Conservation (phyloP, 2,113 vertebrate species). For the Chlorodrepanis virens region DNA sequence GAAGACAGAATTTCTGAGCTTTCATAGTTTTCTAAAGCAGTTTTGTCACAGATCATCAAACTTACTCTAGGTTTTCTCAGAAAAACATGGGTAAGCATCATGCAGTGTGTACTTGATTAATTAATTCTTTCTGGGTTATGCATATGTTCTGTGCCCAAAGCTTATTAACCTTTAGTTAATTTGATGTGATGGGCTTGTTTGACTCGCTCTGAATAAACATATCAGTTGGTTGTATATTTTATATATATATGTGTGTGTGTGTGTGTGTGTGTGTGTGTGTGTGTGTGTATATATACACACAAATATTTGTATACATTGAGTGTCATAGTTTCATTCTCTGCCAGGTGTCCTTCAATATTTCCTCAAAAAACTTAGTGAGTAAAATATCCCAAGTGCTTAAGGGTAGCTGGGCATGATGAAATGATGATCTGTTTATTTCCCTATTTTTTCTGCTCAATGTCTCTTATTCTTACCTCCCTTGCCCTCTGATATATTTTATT, state of each 20-base stretch:
- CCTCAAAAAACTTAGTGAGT: neutral
- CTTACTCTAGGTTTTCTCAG: neutral
- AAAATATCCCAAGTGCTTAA: neutral
- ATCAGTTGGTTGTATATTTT: neutral
- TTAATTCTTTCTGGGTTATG: neutral
- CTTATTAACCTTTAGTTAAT: neutral
- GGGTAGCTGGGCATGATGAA: neutral
- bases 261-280: no score
- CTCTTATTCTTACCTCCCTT: neutral
- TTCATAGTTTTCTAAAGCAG: neutral
- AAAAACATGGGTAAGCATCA: neutral
- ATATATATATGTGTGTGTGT: no score
- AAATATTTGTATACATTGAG: neutral
- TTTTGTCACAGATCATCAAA: neutral
- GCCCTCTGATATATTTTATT: neutral
- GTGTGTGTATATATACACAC: no score
- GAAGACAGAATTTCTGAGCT: neutral
- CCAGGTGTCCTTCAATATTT: neutral
- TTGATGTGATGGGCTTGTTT: neutral
- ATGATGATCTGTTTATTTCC: neutral
- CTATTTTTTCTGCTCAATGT: rapidly evolving
- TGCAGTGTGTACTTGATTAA: neutral
- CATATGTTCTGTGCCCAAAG: neutral
- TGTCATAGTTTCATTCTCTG: neutral
- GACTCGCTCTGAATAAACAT: neutral